Conservation (phyloP, 2,888 invertebrate genomes). For the Macroteleia sp. region DNA sequence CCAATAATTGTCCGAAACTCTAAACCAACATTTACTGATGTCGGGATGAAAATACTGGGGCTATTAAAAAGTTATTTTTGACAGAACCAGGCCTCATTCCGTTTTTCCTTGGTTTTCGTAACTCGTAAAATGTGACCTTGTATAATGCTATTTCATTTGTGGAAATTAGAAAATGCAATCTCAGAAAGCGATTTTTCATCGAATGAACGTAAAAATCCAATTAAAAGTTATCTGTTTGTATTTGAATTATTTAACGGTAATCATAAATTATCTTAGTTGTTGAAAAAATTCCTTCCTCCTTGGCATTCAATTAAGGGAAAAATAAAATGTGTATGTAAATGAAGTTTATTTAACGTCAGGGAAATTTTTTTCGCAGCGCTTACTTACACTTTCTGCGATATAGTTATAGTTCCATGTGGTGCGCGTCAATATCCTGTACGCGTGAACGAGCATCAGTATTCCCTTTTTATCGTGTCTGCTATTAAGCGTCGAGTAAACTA, state of each 20-base stretch:
- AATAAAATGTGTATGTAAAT: constrained; percentile 10
- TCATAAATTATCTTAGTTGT: too few relatives aligned
- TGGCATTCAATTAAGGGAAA: too few relatives aligned
- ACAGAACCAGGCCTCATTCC: neutral
- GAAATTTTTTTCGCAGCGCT: constrained; percentile 12
- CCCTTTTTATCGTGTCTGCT: constrained; percentile 74
- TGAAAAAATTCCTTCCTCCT: too few relatives aligned
- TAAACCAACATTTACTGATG: constrained; percentile 6
- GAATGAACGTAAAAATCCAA: constrained; percentile 16
- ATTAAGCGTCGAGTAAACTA: constrained; percentile 70
- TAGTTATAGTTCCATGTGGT: constrained; percentile 49
- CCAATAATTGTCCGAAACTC: constrained; percentile 19
- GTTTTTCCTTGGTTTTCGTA: constrained; percentile 7
- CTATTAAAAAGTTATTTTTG: constrained; percentile 10
- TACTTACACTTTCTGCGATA: constrained; percentile 41
- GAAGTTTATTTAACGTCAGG: constrained; percentile 24
- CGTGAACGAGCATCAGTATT: constrained; percentile 62
- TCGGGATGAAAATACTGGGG: constrained; percentile 18
- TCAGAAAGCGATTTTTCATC: constrained; percentile 1
- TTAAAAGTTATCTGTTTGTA: neutral
- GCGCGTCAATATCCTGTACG: constrained; percentile 40
- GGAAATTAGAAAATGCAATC: neutral
- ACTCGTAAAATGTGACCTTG: constrained; percentile 20
- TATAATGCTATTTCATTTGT: neutral
- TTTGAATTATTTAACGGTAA: too few relatives aligned